phyloP scores from a whole-genome alignment of 2,888 invertebrate genomes.

The Pristionchus maxplancki region DNA sequence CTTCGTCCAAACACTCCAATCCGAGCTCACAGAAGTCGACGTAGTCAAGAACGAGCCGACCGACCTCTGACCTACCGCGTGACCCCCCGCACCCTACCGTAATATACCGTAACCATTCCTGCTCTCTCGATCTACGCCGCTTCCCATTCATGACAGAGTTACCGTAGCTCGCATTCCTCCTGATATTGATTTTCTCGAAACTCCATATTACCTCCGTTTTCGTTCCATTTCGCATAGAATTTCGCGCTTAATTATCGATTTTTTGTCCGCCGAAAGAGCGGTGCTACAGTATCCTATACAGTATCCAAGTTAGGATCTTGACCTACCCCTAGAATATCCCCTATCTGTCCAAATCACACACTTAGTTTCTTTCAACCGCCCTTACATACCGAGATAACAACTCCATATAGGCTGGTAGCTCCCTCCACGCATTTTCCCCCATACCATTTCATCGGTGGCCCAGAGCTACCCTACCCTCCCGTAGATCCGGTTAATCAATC shows the following conservation, averaged over 20 bases:
- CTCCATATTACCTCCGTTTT: neutral
- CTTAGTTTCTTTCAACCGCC: slow-evolving; percentile 21
- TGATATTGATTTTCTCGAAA: too few relatives aligned
- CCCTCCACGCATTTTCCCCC: slow-evolving; percentile 18
- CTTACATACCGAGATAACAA: slow-evolving; percentile 38
- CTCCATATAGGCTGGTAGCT: slow-evolving; percentile 30
- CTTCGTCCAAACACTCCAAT: slow-evolving; percentile 41
- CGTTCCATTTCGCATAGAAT: slow-evolving; percentile 31
- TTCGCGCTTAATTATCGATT: slow-evolving; percentile 20
- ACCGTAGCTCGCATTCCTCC: too few relatives aligned
- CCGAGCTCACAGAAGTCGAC: slow-evolving; percentile 18
- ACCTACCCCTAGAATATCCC: neutral
- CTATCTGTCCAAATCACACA: neutral
- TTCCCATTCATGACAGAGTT: slow-evolving; percentile 32
- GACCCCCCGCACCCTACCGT: neutral
- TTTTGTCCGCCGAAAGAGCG: slow-evolving; percentile 24
- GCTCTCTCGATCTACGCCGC: slow-evolving; percentile 23
- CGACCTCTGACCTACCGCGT: neutral
- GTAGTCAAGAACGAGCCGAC: slow-evolving; percentile 28
- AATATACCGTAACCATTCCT: neutral
- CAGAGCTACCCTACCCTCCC: slow-evolving; percentile 3
- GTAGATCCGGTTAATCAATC: slow-evolving; percentile 44
- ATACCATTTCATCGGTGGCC: slow-evolving; percentile 27
- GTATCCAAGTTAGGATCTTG: neutral
- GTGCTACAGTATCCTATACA: neutral